These are phyloP conservation scores for Anas capensis DNA, from an alignment of 2,797 vertebrate genomes.

Conservation along the genomic window DNA sequence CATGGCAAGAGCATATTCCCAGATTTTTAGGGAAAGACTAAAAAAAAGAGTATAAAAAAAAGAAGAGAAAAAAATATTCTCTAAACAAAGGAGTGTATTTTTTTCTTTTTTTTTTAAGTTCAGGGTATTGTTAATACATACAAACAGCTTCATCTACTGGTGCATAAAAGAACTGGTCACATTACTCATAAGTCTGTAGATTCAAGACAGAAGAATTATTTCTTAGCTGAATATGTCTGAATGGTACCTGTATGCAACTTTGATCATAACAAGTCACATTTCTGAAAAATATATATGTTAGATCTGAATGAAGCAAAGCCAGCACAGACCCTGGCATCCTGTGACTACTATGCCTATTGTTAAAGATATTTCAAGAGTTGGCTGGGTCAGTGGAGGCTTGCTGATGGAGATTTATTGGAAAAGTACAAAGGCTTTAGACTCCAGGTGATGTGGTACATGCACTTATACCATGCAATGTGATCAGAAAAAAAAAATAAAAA, in stretches of 20 bases:
- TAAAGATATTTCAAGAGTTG: not conserved
- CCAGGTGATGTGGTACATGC: constrained; percentile 15
- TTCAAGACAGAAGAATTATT: not conserved
- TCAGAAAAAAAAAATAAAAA: not conserved
- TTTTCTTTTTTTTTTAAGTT: not conserved
- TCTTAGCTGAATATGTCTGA: not conserved
- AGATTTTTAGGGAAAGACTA: not conserved
- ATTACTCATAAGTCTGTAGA: not conserved
- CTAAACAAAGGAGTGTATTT: not conserved
- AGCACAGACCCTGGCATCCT: not conserved
- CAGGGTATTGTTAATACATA: not conserved
- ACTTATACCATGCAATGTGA: not conserved
- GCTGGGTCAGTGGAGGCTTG: not conserved
- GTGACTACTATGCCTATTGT: not conserved
- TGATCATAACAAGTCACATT: not conserved
- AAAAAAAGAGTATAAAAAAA: not conserved
- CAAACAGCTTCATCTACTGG: constrained; percentile 6
- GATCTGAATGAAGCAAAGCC: not conserved
- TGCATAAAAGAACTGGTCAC: not conserved
- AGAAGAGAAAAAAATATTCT: not conserved
- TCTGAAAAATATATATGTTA: not conserved
- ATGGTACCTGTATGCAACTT: not conserved
- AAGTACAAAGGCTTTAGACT: not conserved
- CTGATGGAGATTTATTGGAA: not conserved
- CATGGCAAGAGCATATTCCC: not conserved